A percentile compares a stretch with the other conserved stretches of the same genome.
These are phyloP conservation scores for Drosophila yooni DNA, from an alignment of 2,888 invertebrate species.

Conservation along the genomic window DNA sequence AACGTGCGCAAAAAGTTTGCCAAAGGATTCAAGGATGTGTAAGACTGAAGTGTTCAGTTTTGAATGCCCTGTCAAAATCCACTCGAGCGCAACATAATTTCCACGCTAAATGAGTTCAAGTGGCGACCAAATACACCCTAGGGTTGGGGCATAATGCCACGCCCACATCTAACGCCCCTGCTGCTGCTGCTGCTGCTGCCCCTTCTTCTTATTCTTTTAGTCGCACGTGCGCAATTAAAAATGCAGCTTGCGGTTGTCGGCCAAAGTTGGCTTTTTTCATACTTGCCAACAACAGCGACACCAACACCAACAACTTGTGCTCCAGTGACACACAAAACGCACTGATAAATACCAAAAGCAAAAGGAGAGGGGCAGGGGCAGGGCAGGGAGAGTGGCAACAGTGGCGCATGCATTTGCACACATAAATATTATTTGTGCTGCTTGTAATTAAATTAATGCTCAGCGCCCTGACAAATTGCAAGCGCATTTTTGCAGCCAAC, in stretches of 20 bases:
- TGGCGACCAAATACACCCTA: constrained; percentile 43
- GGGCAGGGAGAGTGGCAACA: constrained; percentile 22
- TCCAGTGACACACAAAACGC: constrained; percentile 74
- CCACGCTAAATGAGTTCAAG: constrained; percentile 76
- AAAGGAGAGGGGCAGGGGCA: too few relatives aligned
- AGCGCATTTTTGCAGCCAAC: constrained; percentile 58
- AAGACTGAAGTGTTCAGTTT: background rate
- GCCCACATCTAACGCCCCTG: constrained; percentile 31
- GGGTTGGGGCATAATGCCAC: constrained; percentile 27
- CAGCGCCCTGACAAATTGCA: constrained; percentile 47
- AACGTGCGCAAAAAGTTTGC: constrained; percentile 72
- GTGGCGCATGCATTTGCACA: constrained; percentile 51
- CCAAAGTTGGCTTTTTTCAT: constrained; percentile 43
- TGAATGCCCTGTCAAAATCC: constrained; percentile 69
- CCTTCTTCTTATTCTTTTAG: constrained; percentile 3
- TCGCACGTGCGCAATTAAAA: constrained; percentile 78
- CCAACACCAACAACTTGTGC: constrained; percentile 16
- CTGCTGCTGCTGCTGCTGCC: background rate
- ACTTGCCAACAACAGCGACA: constrained; percentile 9
- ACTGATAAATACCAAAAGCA: background rate
- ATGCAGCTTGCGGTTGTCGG: constrained; percentile 80
- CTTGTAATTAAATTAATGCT: constrained; percentile 71
- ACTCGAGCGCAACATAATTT: constrained; percentile 76
- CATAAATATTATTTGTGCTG: constrained; percentile 38
- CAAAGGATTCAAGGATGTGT: constrained; percentile 62